Evolutionary conservation across 2,888 invertebrate species (phyloP).

Genomic region (Periphyllus acericola): DNA sequence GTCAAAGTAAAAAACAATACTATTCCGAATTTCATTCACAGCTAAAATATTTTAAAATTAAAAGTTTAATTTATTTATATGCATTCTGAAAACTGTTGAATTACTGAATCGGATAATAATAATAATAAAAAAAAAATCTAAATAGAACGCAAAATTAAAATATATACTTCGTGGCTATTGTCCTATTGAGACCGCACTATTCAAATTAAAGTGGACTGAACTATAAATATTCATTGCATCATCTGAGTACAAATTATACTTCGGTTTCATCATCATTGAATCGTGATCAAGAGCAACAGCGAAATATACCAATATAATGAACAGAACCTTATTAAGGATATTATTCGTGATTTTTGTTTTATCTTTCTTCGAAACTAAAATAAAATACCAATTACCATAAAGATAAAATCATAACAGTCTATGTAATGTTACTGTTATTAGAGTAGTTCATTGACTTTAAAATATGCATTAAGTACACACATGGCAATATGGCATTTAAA

Average conservation of each 20-base stretch:
- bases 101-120: slow-evolving; percentile 6
- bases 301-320: slow-evolving; percentile 21
- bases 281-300: slow-evolving; percentile 39
- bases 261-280: slow-evolving; percentile 2
- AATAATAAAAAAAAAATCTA: not conserved
- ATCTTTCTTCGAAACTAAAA: not conserved
- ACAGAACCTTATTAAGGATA: not conserved
- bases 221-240: slow-evolving; percentile 38
- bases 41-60: not conserved
- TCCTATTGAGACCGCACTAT: slow-evolving; percentile 11
- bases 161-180: not conserved
- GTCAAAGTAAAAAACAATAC: not conserved
- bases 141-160: not conserved
- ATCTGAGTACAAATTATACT: slow-evolving; percentile 29
- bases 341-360: slow-evolving; percentile 40
- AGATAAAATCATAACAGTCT: slow-evolving; percentile 47
- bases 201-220: slow-evolving; percentile 35
- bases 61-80: not conserved
- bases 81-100: slow-evolving; percentile 8
- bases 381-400: slow-evolving; percentile 47
- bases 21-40: not conserved
- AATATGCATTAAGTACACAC: slow-evolving; percentile 6
- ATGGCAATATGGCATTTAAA: not conserved
- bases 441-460: slow-evolving; percentile 32
- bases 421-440: not conserved